Evolutionary conservation across 2,888 invertebrate species (phyloP), one percentile per base, ranked within the genome.

Genomic region (Habrosyne pyritoides): DNA sequence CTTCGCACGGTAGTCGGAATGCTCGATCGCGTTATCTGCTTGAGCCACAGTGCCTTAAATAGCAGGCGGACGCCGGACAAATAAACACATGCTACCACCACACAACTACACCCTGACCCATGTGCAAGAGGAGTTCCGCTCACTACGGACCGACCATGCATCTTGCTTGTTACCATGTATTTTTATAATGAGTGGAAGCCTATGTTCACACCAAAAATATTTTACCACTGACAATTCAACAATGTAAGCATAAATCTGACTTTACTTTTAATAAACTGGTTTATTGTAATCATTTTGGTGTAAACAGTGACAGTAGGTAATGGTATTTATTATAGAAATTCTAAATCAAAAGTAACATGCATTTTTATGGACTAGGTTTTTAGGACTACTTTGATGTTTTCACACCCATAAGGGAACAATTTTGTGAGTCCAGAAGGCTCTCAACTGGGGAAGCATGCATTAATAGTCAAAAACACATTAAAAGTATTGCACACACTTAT

Each of bases 1-100:
- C 92, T 99, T 99, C 75, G 99, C 99, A 77, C 99, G 95, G 93
- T 99, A 99, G 92, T 99, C 99, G 61, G 99, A 99, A 93, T 99
- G 99, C 93, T 99, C 99, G 84, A 99, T 99, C 74, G 98, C 98
- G 91, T 98, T 98, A 90, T 98, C 98, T 67, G 97, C 95, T 87
- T 95, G 95, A 63, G 95, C 95, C 60, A 95, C 94, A 79, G 95
- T 95, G 78, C 93, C 94, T 77, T 94, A 78, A 84, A 81, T 81
- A 42, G 42, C 42, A 42, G 42, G 42, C 81, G 71, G 63, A 72
- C 57, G 69, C 73, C 71, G 73, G 72, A 79, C 71, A 81, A 78
- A 81, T 60, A 75, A 67, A 75, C 68, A 75, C 83, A 83, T 84
- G 84, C 83, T 83, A 78, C 71, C 79, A 75, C 78, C 71, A 67